phyloP scores from a whole-genome alignment of 2,888 invertebrate genomes.

The Nineta flava region DNA sequence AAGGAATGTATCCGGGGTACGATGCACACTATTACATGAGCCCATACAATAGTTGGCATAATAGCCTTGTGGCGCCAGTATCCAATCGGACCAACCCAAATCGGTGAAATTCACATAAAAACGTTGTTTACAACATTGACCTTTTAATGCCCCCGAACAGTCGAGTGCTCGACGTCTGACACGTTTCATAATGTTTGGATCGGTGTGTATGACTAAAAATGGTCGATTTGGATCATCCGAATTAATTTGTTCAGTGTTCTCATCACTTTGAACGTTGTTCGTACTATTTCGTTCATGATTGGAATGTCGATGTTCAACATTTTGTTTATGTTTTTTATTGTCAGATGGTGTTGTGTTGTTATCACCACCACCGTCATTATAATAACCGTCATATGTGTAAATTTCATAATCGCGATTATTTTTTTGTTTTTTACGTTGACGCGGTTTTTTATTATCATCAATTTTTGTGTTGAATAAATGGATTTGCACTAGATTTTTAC shows the following conservation, averaged over 20 bases:
- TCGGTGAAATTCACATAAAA: slow-evolving; percentile 86
- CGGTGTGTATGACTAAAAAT: slow-evolving; percentile 67
- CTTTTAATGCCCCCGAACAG: slow-evolving; percentile 52
- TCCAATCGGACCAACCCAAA: slow-evolving; percentile 91
- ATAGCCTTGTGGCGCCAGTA: slow-evolving; percentile 78
- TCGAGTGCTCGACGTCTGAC: slow-evolving; percentile 71
- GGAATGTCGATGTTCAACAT: slow-evolving; percentile 2
- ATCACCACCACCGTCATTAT: slow-evolving; percentile 1
- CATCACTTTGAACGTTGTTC: not conserved
- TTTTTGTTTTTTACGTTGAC: not conserved
- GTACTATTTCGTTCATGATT: slow-evolving; percentile 6
- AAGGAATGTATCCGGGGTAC: slow-evolving; percentile 67
- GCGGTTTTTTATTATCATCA: slow-evolving; percentile 15
- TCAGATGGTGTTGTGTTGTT: slow-evolving; percentile 1
- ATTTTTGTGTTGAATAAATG: slow-evolving; percentile 31
- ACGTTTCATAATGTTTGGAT: slow-evolving; percentile 47
- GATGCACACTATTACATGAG: slow-evolving; percentile 60
- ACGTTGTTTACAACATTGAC: slow-evolving; percentile 75
- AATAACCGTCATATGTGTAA: slow-evolving; percentile 5
- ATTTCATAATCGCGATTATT: slow-evolving; percentile 2
- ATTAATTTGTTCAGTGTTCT: not conserved
- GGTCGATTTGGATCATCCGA: slow-evolving; percentile 51
- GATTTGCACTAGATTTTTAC: slow-evolving; percentile 55
- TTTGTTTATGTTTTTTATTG: not conserved
- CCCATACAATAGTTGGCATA: slow-evolving; percentile 90